These are phyloP conservation scores for Calcarius lapponicus DNA, from an alignment of 2,797 vertebrate genomes.

Conservation along the genomic window DNA sequence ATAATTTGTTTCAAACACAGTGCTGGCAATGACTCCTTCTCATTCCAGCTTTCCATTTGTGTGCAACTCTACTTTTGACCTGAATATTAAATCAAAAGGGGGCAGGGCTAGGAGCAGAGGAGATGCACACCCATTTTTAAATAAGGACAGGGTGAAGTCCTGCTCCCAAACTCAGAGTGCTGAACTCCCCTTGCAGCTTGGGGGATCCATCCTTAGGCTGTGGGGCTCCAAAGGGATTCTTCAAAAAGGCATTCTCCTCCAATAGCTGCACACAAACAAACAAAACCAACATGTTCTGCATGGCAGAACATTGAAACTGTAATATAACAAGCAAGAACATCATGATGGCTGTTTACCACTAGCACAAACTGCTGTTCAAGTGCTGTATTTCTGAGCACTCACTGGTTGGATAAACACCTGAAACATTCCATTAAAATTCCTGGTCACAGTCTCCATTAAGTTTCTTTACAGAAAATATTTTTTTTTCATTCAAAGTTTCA, in stretches of 20 bases:
- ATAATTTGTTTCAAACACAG: background rate
- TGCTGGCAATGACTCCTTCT: background rate
- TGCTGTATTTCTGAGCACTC: background rate
- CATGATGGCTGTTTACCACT: conserved; percentile 10
- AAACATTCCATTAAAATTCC: background rate
- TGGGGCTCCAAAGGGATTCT: background rate
- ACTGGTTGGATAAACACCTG: background rate
- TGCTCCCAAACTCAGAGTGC: fast-evolving
- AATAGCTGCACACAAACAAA: background rate
- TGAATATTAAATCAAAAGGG: background rate
- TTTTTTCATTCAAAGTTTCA: background rate
- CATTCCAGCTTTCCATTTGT: background rate
- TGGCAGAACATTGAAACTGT: background rate
- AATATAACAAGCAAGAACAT: conserved; percentile 7
- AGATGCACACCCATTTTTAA: fast-evolving
- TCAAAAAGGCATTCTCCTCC: background rate
- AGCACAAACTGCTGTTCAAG: conserved; percentile 18
- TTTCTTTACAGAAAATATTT: background rate
- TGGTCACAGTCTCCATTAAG: background rate
- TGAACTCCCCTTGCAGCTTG: fast-evolving
- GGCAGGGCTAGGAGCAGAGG: fast-evolving
- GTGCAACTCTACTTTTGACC: background rate
- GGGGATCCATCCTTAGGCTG: too few species aligned
- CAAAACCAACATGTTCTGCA: conserved; percentile 30
- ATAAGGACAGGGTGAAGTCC: background rate